phyloP scores from a whole-genome alignment of 2,888 invertebrate genomes.

The Eristalis intricaria region DNA sequence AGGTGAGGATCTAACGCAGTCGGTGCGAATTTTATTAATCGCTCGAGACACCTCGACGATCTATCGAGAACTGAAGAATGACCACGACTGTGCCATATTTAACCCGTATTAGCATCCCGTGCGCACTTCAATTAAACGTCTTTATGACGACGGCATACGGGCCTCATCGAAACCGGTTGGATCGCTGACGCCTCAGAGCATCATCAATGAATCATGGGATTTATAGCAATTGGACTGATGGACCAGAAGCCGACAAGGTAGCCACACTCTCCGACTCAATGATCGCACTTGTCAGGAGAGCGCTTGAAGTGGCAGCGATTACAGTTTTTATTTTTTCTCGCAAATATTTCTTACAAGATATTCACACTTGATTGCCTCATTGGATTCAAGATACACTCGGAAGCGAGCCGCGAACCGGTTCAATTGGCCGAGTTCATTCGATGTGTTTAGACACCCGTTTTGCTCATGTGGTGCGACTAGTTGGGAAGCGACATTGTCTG shows the following conservation, averaged over 20 bases:
- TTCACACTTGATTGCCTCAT: not conserved
- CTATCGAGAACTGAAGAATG: not conserved
- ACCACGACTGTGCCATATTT: not conserved
- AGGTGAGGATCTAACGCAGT: no score
- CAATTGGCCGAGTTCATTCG: not conserved
- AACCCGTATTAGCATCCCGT: not conserved
- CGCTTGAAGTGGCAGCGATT: not conserved
- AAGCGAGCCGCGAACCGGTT: not conserved
- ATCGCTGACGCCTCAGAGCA: not conserved
- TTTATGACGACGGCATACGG: not conserved
- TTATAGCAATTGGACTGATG: not conserved
- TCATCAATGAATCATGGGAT: not conserved
- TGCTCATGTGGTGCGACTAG: no score
- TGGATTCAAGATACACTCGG: not conserved
- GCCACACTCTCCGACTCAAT: not conserved
- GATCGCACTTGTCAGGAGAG: not conserved
- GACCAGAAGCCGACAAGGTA: not conserved
- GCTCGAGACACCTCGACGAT: not conserved
- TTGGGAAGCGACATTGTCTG: no score
- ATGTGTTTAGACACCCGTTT: no score
- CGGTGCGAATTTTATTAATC: no score
- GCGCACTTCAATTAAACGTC: not conserved
- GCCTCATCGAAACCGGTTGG: not conserved
- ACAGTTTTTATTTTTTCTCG: not conserved
- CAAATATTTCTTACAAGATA: not conserved